Percentiles rank a stretch among this genome's conserved stretches.
Evolutionary conservation across 2,888 invertebrate species (phyloP).

Genomic region (Melangyna quadrimaculata): DNA sequence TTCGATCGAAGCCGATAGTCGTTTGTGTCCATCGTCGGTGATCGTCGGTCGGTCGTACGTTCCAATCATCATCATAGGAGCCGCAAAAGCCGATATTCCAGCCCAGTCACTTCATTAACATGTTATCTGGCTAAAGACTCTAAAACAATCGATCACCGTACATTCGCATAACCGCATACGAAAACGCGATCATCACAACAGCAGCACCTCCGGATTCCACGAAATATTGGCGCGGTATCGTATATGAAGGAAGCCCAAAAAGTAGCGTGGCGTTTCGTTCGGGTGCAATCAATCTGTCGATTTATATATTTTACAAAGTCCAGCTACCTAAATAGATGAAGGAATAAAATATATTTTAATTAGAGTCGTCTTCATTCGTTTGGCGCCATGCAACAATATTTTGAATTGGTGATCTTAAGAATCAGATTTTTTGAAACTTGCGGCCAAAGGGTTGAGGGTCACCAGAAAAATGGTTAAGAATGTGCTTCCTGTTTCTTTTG

Average conservation of each 20-base stretch:
- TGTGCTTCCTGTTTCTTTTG: conserved; percentile 21
- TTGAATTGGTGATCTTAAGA: not conserved
- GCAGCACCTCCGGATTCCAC: conserved; percentile 59
- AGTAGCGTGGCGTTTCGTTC: conserved; percentile 22
- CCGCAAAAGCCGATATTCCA: conserved; percentile 27
- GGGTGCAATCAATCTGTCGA: conserved; percentile 37
- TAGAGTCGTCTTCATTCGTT: conserved; percentile 20
- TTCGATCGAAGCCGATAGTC: conserved; percentile 4
- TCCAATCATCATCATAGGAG: conserved; percentile 36
- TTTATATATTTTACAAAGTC: conserved; percentile 34
- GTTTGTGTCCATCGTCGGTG: not conserved
- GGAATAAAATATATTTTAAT: conserved; percentile 5
- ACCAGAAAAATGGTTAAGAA: not conserved
- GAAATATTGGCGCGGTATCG: not conserved
- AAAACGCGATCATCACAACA: conserved; percentile 41
- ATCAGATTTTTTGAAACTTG: conserved; percentile 4
- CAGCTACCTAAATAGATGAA: not conserved
- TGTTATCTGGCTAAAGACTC: conserved; percentile 57
- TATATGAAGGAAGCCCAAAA: not conserved
- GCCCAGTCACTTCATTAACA: conserved; percentile 65
- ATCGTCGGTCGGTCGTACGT: too few species aligned
- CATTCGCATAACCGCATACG: not conserved
- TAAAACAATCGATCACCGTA: conserved; percentile 63
- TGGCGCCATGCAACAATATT: conserved; percentile 48
- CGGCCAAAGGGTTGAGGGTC: conserved; percentile 59